Evolutionary conservation across 2,888 invertebrate genomes (phyloP).

Genomic region (Tubulanus polymorphus): DNA sequence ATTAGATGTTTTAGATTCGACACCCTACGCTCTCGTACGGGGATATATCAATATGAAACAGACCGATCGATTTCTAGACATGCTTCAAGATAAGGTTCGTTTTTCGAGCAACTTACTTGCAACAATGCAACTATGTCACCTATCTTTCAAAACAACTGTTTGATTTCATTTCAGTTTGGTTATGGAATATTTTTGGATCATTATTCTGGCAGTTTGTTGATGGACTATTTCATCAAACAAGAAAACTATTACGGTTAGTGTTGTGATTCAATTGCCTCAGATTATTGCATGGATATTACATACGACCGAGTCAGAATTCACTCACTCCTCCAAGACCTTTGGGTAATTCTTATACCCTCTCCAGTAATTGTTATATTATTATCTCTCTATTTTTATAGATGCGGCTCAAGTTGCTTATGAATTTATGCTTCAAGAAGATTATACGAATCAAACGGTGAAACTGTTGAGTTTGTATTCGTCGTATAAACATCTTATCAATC

Average conservation of each 20-base stretch:
- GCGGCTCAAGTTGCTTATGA: constrained; percentile 76
- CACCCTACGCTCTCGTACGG: constrained; percentile 73
- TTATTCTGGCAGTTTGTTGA: constrained; percentile 71
- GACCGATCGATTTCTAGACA: constrained; percentile 64
- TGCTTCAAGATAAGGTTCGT: constrained; percentile 69
- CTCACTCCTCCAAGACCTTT: neutral
- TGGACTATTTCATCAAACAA: constrained; percentile 72
- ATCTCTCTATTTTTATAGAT: constrained; percentile 31
- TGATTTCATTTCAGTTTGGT: constrained; percentile 58
- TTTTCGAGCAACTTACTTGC: neutral
- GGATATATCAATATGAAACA: constrained; percentile 56
- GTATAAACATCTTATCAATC: no score
- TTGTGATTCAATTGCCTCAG: neutral
- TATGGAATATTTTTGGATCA: constrained; percentile 90
- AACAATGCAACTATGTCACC: neutral
- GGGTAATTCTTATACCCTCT: neutral
- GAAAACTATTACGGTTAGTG: constrained; percentile 60
- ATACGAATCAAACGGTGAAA: constrained; percentile 66
- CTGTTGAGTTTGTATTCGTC: no score
- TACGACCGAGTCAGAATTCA: neutral
- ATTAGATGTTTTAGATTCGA: constrained; percentile 70
- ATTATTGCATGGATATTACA: neutral
- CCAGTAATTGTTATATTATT: neutral
- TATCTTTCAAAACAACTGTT: constrained; percentile 5
- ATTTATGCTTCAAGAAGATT: constrained; percentile 86